Percentiles rank a stretch among this genome's conserved stretches.
phyloP scores from a whole-genome alignment of 2,113 vertebrate species.

The Myrmecobius fasciatus region DNA sequence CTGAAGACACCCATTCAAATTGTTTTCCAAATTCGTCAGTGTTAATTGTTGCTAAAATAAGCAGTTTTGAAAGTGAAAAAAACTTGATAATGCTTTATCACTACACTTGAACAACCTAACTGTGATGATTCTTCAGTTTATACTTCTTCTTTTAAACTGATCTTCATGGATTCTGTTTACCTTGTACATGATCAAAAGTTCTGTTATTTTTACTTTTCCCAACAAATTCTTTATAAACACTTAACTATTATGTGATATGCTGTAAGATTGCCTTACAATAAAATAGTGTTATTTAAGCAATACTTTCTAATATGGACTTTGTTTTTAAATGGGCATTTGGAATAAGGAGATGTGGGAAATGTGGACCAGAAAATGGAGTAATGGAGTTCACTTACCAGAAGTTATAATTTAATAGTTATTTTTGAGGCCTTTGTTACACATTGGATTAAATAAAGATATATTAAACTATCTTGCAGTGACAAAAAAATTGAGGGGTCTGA shows the following conservation, averaged over 20 bases:
- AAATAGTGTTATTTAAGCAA: background rate
- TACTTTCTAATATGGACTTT: background rate
- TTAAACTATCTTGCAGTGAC: background rate
- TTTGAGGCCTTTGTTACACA: background rate
- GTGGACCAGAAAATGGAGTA: background rate
- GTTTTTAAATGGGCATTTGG: background rate
- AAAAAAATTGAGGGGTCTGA: background rate
- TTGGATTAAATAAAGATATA: constrained; percentile 19
- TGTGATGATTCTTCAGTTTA: background rate
- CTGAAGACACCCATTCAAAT: background rate
- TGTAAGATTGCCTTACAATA: constrained; percentile 1
- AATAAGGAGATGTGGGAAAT: background rate
- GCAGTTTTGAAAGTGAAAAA: background rate
- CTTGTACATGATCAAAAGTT: background rate
- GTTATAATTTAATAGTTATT: background rate
- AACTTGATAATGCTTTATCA: background rate
- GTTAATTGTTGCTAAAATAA: background rate
- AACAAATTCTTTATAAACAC: background rate
- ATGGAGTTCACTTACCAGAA: background rate
- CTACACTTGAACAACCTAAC: background rate
- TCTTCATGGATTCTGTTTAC: background rate
- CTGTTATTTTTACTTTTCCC: background rate
- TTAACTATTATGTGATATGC: background rate
- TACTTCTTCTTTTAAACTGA: background rate
- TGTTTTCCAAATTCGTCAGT: background rate